Base-by-base conservation (phyloP, 2,113 vertebrate species). In the Podocnemis expansa region DNA sequence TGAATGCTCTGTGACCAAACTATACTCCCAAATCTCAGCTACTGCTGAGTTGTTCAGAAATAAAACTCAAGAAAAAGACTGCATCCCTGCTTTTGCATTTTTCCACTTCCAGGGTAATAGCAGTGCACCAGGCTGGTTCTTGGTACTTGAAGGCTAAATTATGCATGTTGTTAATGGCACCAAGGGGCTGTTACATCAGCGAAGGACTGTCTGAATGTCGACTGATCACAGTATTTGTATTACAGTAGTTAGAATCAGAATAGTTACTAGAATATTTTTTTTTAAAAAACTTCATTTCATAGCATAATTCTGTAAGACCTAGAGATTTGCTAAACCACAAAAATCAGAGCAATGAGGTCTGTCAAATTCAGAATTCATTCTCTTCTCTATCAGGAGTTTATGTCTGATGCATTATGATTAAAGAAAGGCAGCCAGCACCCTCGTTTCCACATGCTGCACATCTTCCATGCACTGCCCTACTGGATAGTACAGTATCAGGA, bases 21-120 rank as follows among this genome's bases (percentile, higher is more conserved):
- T 31, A 13, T 5, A 2, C n/a, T 29, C 11, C 51, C 45, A 76
- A 70, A 14, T 2, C 45, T 56, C 47, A 78, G 25, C 34, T 82
- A 2, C 8, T 1, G 4, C 6, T 2, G 31, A n/a, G 43, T n/a
- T 47, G 19, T 0, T 4, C 21, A 7, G 54, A 80, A 17, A 34
- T 27, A 3, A 45, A n/a, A 38, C n/a, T 25, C 8, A 25, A 29
- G n/a, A 29, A 19, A n/a, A 47, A 10, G 47, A 52, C 10, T 6
- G 19, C 7, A 47, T 31, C 27, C 1, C 38, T 1, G 41, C 43
- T 80, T 84, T 43, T n/a, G 43, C 13, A 73, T 80, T 92, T 84
- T 17, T 11, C 3, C 29, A 52, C 0, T 7, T 16, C 54, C 73
- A 8, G 49, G 34, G 8, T 89, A 16, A 6, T 87, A 12, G 12